Evolutionary conservation across 64 coral and sea anemone species (phyloP), one percentile per base, ranked within the genome.

Genomic region (Acropora tenuis): DNA sequence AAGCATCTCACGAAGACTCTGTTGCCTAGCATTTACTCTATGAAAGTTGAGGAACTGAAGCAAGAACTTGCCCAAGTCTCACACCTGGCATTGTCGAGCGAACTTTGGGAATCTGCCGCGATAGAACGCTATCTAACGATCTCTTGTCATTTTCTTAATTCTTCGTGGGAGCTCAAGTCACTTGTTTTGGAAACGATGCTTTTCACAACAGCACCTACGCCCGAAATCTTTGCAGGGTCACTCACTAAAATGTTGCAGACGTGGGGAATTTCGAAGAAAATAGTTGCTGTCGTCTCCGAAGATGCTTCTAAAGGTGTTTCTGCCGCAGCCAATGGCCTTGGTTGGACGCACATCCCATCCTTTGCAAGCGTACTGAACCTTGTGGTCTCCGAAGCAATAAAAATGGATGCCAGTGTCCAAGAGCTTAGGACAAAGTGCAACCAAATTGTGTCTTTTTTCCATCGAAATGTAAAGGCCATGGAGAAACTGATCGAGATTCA

Each of bases 391-490:
- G 83, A 86, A 86, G 63, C 83, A 86, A 48, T 86, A 13, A 73
- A 52, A 45, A 41, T 42, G 16, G 83, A 86, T 72, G 45, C 48
- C 41, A 73, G 50, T 59, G 79, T 86, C 66, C 66, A 86, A 47
- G 83, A 86, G 53, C 47, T 86, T 40, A 86, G 67, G 43, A 73
- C 12, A 16, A 86, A 71, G 43, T 86, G 83, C 43, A 86, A 67
- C 17, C 83, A 73, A 48, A 86, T 86, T 73, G 83, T 86, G 61
- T 48, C 83, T 49, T 86, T 86, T 50, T 86, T 86, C 42, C 67
- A 73, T 86, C 61, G 68, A 43, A 73, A 50, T 73, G 50, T 73
- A 50, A 86, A 86, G 72, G 83, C 83, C 2, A 49, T 44, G 12
- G 61, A 86, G 53, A 86, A 86, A 67, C 66, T 86, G 13, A 11